Evolutionary conservation across 1,140 invertebrate species (phyloP).

Genomic region (Sminthurinus signatus): DNA sequence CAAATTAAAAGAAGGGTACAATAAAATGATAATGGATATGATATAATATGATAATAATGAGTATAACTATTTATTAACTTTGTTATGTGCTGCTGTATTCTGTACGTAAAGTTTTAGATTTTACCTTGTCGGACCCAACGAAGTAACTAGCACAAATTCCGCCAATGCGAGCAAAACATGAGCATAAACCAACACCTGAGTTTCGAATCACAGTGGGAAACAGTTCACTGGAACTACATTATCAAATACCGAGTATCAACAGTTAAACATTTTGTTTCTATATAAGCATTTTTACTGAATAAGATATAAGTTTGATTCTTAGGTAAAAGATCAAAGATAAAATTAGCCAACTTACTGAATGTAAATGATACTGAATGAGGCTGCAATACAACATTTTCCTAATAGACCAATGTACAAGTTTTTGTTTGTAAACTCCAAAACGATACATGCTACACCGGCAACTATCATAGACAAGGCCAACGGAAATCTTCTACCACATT

Average conservation of each 20-base stretch:
- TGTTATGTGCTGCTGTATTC: too few relatives aligned
- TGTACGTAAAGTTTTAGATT: too few relatives aligned
- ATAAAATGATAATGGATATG: too few relatives aligned
- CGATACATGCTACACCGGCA: slow-evolving; percentile 32
- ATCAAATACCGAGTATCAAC: too few relatives aligned
- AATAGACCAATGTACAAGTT: slow-evolving; percentile 43
- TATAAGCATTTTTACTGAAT: too few relatives aligned
- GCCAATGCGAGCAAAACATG: slow-evolving; percentile 48
- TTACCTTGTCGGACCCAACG: slow-evolving; percentile 6
- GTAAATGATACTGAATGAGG: slow-evolving; percentile 45
- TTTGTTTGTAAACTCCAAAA: slow-evolving; percentile 16
- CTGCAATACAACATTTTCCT: slow-evolving; percentile 48
- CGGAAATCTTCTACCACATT: slow-evolving; percentile 28
- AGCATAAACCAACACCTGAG: slow-evolving; percentile 46
- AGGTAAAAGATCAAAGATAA: too few relatives aligned
- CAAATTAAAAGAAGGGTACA: too few relatives aligned
- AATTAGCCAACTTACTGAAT: slow-evolving; percentile 33
- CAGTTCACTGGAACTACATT: slow-evolving; percentile 42
- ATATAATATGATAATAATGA: too few relatives aligned
- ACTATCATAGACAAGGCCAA: slow-evolving; percentile 34
- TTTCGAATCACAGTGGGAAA: slow-evolving; percentile 50
- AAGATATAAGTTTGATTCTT: too few relatives aligned
- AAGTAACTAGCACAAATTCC: slow-evolving; percentile 48
- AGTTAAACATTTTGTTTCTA: too few relatives aligned
- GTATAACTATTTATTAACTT: too few relatives aligned